Evolutionary conservation across 2,797 vertebrate genomes (phyloP).

Genomic region (Enteromius viviparus): DNA sequence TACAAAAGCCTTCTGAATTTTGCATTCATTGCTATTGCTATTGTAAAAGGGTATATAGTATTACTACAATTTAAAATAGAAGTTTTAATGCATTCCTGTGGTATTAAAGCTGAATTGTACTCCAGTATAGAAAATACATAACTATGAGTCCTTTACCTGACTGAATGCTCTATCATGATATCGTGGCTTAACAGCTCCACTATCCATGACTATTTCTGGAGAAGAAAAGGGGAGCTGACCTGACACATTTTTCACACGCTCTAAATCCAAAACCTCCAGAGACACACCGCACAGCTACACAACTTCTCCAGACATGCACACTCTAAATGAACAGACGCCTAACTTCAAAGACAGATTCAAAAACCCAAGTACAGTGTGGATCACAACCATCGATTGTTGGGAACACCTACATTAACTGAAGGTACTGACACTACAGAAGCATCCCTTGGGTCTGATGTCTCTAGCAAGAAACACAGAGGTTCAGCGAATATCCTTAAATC

Average conservation of each 20-base stretch:
- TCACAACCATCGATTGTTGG: constrained; percentile 3
- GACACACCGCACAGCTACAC: constrained; percentile 3
- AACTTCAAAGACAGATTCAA: background rate
- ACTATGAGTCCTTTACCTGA: background rate
- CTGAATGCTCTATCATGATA: background rate
- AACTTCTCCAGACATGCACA: background rate
- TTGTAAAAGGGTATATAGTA: background rate
- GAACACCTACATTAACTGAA: background rate
- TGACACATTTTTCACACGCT: constrained; percentile 37
- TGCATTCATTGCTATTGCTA: background rate
- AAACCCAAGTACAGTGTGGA: background rate
- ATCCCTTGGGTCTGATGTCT: background rate
- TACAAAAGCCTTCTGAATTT: background rate
- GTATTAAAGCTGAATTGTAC: too few relatives aligned
- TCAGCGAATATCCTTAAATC: background rate
- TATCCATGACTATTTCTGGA: constrained; percentile 35
- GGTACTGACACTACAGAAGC: background rate
- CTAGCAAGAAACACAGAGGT: background rate
- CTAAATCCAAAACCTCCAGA: constrained; percentile 21
- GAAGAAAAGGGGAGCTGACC: constrained; percentile 38
- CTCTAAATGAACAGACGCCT: background rate
- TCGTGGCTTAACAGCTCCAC: background rate
- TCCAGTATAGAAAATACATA: background rate
- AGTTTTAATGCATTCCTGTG: too few relatives aligned
- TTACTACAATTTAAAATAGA: background rate